These are phyloP conservation scores for Cantharis flavilabris DNA, from an alignment of 2,888 invertebrate genomes.

Conservation along the genomic window DNA sequence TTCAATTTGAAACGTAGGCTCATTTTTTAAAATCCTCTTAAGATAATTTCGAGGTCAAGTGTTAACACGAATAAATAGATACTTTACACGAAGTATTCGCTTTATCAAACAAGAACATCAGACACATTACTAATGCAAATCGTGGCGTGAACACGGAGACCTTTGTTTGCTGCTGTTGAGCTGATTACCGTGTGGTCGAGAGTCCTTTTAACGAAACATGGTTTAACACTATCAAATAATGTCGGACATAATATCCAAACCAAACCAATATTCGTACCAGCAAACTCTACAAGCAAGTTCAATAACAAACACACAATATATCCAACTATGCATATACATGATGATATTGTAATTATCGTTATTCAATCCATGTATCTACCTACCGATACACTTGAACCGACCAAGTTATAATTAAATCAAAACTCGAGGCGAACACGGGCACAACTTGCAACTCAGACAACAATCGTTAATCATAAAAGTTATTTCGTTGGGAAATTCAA, in stretches of 20 bases:
- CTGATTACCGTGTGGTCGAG: constrained; percentile 43
- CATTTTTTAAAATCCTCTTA: not conserved
- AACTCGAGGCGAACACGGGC: not conserved
- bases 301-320: not conserved
- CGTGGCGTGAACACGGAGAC: constrained; percentile 46
- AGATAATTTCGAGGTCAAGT: not conserved
- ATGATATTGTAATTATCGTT: not conserved
- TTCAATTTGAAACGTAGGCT: not conserved
- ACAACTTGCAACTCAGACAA: not conserved
- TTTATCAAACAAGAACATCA: constrained; percentile 50
- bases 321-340: not conserved
- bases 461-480: not conserved
- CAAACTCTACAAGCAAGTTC: constrained; percentile 2
- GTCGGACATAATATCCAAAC: constrained; percentile 31
- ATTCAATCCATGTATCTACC: not conserved
- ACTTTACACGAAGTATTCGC: constrained; percentile 35
- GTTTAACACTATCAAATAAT: constrained; percentile 39
- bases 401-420: not conserved
- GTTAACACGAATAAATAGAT: constrained; percentile 18
- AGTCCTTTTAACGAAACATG: constrained; percentile 39
- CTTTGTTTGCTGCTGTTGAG: constrained; percentile 45
- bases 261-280: constrained; percentile 6
- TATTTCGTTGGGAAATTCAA: not conserved
- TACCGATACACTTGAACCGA: not conserved
- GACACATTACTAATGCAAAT: constrained; percentile 51